A percentile compares a stretch with the other conserved stretches of the same genome.
Evolutionary conservation across 2,888 invertebrate genomes (phyloP).

Genomic region (Teleogryllus oceanicus): DNA sequence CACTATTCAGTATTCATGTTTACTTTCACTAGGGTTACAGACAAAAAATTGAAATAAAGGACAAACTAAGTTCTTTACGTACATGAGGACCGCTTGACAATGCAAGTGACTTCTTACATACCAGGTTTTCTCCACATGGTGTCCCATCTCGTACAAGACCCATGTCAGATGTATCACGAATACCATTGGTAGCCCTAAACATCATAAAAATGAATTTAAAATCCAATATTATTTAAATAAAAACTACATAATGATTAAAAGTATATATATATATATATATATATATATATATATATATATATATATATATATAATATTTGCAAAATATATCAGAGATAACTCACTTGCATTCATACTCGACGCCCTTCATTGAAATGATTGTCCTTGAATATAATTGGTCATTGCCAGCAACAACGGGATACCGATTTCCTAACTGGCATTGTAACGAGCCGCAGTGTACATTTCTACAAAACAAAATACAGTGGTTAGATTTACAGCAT

Average conservation of each 20-base stretch:
- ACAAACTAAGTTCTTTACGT: conserved; percentile 3
- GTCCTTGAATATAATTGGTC: conserved; percentile 84
- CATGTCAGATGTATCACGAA: conserved; percentile 58
- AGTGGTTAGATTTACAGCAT: conserved; percentile 21
- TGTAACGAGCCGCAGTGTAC: conserved; percentile 92
- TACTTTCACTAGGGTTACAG: neutral
- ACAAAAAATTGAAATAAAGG: conserved; percentile 11
- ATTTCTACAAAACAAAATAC: conserved; percentile 58
- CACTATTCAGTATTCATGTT: neutral
- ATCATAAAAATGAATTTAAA: conserved; percentile 29
- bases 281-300: neutral
- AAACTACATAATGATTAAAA: neutral
- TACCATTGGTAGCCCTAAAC: conserved; percentile 69
- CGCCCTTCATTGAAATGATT: conserved; percentile 81
- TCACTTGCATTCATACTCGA: conserved; percentile 96
- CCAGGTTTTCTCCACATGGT: conserved; percentile 85
- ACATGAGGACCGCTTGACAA: conserved; percentile 18
- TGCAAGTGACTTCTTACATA: conserved; percentile 41
- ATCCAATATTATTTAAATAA: neutral
- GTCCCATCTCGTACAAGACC: conserved; percentile 93
- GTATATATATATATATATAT: neutral
- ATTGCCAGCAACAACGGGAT: conserved; percentile 74
- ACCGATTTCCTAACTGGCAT: conserved; percentile 81
- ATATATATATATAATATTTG: neutral
- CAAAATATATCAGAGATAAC: conserved; percentile 46